Evolutionary conservation across 1,140 invertebrate genomes (phyloP), one percentile per base, ranked within the genome.

Genomic region (Neodiprion fabricii): DNA sequence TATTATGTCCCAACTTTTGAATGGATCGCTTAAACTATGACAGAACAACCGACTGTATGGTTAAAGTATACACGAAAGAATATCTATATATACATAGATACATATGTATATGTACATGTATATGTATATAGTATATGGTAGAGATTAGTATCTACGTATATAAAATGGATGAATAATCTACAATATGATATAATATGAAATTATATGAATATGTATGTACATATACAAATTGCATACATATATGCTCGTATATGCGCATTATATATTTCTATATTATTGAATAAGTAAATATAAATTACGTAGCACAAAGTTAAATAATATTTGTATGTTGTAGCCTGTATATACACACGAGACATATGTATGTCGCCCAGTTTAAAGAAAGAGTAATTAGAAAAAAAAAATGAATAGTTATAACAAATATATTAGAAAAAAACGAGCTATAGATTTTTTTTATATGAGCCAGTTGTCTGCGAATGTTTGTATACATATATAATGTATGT

Each of bases 311-410:
- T 80, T 81, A 81, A 76, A 78, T 79, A 81, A 80, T 80, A 81
- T 82, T 82, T 81, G 79, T 82, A 80, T 81, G 80, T 81, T 67
- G 79, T 82, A 82, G 80, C 66, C 72, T 80, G 81, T 81, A 82
- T 78, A 82, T 80, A 81, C 80, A 78, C 75, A 71, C 77, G 76
- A 40, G 28, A 72, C 72, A 75, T 65, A 12, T 73, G 73, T 65
- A 12, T 73, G 73, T 79, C 75, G 72, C 74, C 74, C 73, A 70
- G 75, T 73, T 73, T 72, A 77, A 74, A 53, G 72, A 78, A 75
- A 71, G 28, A 14, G n/a, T 74, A 70, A 76, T 61, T 61, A 68
- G 23, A 49, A 71, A 40, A 40, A 40, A 40, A 28, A 28, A 40
- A 4, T 2, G 5, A 40, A 40, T 40, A 40, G 5, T 40, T 1